Percentiles rank a stretch among this genome's conserved stretches.
Evolutionary conservation across 2,113 vertebrate species (phyloP).

Genomic region (Phocoena phocoena): DNA sequence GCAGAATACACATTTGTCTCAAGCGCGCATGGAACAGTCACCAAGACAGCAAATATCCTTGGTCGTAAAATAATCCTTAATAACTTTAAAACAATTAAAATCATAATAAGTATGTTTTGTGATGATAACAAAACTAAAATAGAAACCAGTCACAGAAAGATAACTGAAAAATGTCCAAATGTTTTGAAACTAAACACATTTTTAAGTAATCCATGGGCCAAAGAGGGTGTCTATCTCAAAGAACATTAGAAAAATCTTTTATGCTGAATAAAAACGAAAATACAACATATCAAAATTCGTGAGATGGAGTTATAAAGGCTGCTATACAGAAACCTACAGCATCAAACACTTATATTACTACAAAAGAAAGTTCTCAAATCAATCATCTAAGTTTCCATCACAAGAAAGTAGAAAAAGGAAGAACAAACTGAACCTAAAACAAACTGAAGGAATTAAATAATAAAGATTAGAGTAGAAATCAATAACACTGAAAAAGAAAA

Average conservation of each 20-base stretch:
- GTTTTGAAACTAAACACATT: background rate
- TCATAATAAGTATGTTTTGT: background rate
- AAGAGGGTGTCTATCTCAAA: background rate
- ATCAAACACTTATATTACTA: background rate
- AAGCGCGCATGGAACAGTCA: background rate
- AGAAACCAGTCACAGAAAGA: background rate
- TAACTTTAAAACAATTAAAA: background rate
- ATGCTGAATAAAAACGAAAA: background rate
- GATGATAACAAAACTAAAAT: background rate
- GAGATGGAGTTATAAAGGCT: background rate
- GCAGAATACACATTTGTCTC: background rate
- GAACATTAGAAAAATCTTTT: background rate
- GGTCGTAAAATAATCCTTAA: background rate
- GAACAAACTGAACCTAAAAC: background rate
- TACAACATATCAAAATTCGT: background rate
- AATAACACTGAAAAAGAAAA: conserved; percentile 21
- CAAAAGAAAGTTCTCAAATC: background rate
- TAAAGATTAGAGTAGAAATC: background rate
- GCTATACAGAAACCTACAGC: background rate
- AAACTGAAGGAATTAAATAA: conserved; percentile 9
- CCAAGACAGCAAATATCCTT: background rate
- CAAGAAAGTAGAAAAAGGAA: background rate
- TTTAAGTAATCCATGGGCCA: background rate
- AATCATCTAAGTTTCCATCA: background rate
- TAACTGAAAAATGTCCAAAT: background rate